A percentile compares a stretch with the other conserved stretches of the same genome.
These are phyloP conservation scores for Luidia sarsii DNA, from an alignment of 53 echinoderm and acorn worm genomes.

Conservation along the genomic window DNA sequence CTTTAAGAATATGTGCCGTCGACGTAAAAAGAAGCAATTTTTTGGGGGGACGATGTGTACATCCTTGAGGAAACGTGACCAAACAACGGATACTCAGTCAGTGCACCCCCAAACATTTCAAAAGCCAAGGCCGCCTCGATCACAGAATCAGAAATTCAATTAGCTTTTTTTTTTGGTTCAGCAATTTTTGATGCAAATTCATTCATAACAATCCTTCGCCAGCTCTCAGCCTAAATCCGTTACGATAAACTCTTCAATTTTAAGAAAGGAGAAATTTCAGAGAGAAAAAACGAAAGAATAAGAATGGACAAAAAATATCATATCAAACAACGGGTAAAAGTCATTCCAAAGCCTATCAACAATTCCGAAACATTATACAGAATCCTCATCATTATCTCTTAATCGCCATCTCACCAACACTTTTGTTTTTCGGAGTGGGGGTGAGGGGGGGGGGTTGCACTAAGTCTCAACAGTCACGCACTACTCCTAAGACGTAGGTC, in stretches of 20 bases:
- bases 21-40: slow-evolving; percentile 36
- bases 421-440: no score
- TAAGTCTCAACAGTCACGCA: no score
- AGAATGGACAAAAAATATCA: no score
- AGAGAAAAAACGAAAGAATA: no score
- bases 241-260: slow-evolving; percentile 23
- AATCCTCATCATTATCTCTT: no score
- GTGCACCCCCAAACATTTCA: no score
- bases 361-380: not conserved
- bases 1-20: slow-evolving; percentile 2
- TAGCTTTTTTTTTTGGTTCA: not conserved
- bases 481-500: no score
- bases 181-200: slow-evolving; percentile 10
- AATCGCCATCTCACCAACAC: no score
- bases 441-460: no score
- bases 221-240: slow-evolving; percentile 27
- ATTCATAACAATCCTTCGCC: slow-evolving; percentile 5
- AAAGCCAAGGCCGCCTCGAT: no score
- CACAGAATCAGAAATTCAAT: slow-evolving; percentile 14
- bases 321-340: no score
- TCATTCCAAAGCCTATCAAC: not conserved
- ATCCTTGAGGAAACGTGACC: not conserved
- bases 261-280: no score
- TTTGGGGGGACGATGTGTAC: not conserved
- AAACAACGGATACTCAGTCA: slow-evolving; percentile 3